Evolutionary conservation across 2,113 vertebrate species (phyloP).

Genomic region (Tapirus terrestris): DNA sequence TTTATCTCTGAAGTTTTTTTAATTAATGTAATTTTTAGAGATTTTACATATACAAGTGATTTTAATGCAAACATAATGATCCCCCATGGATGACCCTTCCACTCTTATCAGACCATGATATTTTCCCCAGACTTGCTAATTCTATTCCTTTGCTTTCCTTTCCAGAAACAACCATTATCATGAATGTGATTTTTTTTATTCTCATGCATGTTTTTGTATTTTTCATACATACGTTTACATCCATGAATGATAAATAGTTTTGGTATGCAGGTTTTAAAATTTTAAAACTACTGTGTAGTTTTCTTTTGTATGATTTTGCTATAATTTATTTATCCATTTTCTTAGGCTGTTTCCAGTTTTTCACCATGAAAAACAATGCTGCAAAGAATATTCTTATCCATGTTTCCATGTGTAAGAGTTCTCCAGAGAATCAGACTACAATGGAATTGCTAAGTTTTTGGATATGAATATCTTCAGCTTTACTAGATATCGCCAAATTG

Average conservation of each 20-base stretch:
- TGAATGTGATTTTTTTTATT: slow-evolving; percentile 19
- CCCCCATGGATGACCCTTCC: neutral
- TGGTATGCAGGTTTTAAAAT: neutral
- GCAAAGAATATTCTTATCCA: neutral
- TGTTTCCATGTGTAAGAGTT: neutral
- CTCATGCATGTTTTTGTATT: neutral
- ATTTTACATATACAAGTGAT: neutral
- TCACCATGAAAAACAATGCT: neutral
- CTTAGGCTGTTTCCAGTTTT: neutral
- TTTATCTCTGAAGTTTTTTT: neutral
- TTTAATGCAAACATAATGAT: neutral
- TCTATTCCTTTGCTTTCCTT: slow-evolving; percentile 23
- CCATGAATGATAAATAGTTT: neutral
- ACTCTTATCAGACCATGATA: neutral
- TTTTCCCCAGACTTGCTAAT: neutral
- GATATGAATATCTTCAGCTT: slow-evolving; percentile 39
- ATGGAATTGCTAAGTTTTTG: slow-evolving; percentile 29
- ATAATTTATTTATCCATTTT: slow-evolving; percentile 16
- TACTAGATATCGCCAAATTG: slow-evolving; percentile 47
- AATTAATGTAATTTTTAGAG: neutral
- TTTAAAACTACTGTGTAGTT: neutral
- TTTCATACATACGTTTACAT: slow-evolving; percentile 31
- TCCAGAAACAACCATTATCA: slow-evolving; percentile 15
- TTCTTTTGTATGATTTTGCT: slow-evolving; percentile 24
- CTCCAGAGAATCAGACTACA: neutral